Evolutionary conservation across 2,797 vertebrate species (phyloP), one percentile per base, ranked within the genome.

Genomic region (Cottoperca gobio): DNA sequence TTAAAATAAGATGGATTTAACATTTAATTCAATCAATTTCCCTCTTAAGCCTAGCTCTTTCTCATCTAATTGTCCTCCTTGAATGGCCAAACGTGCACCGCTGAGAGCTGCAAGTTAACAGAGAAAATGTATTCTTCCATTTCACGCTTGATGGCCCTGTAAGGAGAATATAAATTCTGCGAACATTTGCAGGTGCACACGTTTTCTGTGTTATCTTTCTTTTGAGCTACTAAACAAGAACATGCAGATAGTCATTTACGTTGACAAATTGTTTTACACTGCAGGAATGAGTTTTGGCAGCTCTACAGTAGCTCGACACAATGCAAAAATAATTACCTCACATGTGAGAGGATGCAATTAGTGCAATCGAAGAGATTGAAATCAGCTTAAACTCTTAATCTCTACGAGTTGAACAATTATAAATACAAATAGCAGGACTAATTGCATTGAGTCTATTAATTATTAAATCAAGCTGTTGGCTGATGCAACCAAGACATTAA

Each of bases 351-450:
- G 78, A 79, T 63, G 76, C 78, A 87, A 83, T 88, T 88, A 83
- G 68, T 8, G 46, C 54, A 70, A 83, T 46, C 10, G 61, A 76
- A 75, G 68, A 87, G 78, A 87, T 82, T 85, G 81, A 73, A 85
- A 90, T 91, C 80, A 79, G 57, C 59, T 76, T 85, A 79, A 86
- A 86, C 73, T 78, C 77, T 66, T 90, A 84, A 89, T 87, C 89
- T 78, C 65, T 43, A 50, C 9, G 3, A 72, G 71, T 33, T 70
- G 62, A 84, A 83, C 77, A 76, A 77, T 68, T n/a, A 68, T 43
- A 81, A 86, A 86, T 65, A 76, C 45, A 76, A 83, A 82, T 58
- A 76, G 46, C 46, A 81, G 45, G 21, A 70, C 59, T 71, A 76
- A 88, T 79, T 76, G 42, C 60, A 35, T 55, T 9, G 10, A 61